Conservation (phyloP, 1,140 invertebrate genomes). For the Eurosta solidaginis region DNA sequence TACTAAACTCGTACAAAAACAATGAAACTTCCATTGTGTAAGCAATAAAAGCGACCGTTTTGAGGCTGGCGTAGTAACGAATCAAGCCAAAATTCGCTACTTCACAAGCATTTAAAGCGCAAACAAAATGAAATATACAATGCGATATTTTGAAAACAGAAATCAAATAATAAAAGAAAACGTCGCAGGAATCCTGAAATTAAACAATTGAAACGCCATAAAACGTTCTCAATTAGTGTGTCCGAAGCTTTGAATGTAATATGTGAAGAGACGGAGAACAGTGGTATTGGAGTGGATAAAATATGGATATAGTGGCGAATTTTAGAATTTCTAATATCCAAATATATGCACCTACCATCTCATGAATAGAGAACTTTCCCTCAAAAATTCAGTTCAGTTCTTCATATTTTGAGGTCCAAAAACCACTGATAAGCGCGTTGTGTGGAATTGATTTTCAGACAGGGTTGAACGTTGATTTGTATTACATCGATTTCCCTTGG, state of each 20-base stretch:
- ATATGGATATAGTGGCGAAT: too few relatives aligned
- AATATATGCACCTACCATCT: too few relatives aligned
- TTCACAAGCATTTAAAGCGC: slow-evolving; percentile 41
- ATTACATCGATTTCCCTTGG: too few relatives aligned
- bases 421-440: too few relatives aligned
- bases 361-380: too few relatives aligned
- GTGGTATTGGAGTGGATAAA: too few relatives aligned
- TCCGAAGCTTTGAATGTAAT: slow-evolving; percentile 26
- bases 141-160: slow-evolving; percentile 37
- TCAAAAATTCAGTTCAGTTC: too few relatives aligned
- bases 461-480: too few relatives aligned
- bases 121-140: not conserved
- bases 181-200: slow-evolving; percentile 44
- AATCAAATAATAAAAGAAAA: slow-evolving; percentile 43
- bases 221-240: slow-evolving; percentile 34
- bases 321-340: too few relatives aligned
- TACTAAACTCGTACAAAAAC: not conserved
- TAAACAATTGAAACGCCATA: slow-evolving; percentile 57
- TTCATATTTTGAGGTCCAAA: too few relatives aligned
- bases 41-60: not conserved
- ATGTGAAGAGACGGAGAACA: too few relatives aligned
- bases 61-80: slow-evolving; percentile 47
- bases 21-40: not conserved
- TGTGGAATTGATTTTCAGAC: too few relatives aligned
- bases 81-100: slow-evolving; percentile 58